These are phyloP conservation scores for Chaetophractus vellerosus DNA, from an alignment of 2,797 vertebrate species.

Conservation along the genomic window DNA sequence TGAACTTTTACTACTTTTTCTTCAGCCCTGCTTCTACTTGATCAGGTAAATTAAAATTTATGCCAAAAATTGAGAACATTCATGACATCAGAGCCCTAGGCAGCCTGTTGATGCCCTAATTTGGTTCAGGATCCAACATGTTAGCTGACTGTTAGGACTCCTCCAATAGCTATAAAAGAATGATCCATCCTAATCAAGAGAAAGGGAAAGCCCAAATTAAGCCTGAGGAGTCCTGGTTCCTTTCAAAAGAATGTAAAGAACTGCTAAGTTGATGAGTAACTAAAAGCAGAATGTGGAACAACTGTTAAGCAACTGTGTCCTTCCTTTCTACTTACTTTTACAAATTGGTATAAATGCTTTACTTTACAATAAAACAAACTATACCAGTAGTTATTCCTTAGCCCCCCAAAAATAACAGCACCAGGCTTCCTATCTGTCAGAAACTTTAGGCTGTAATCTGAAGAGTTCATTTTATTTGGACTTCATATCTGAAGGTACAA, in stretches of 20 bases:
- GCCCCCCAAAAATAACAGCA: not conserved
- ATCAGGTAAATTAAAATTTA: slow-evolving; percentile 70
- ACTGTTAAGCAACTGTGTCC: not conserved
- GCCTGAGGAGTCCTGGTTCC: slow-evolving; percentile 17
- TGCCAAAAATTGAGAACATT: slow-evolving; percentile 43
- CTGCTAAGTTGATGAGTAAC: slow-evolving; percentile 15
- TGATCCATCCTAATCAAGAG: slow-evolving; percentile 26
- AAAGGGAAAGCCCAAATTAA: slow-evolving; percentile 52
- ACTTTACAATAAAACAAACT: not conserved
- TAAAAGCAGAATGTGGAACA: not conserved
- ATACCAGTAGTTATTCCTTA: not conserved
- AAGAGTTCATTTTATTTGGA: slow-evolving; percentile 48
- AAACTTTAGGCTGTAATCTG: slow-evolving; percentile 15
- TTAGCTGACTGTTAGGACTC: slow-evolving; percentile 28
- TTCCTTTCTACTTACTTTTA: slow-evolving; percentile 30
- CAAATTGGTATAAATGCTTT: not conserved
- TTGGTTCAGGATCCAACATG: slow-evolving; percentile 58
- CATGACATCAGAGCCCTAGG: slow-evolving; percentile 63
- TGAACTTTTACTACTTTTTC: slow-evolving; percentile 63
- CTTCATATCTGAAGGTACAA: slow-evolving; percentile 36
- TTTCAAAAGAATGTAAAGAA: slow-evolving; percentile 36
- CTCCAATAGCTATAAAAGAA: slow-evolving; percentile 56
- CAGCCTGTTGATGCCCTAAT: slow-evolving; percentile 57
- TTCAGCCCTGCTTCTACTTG: not conserved
- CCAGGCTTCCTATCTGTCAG: not conserved